Evolutionary conservation across 2,113 vertebrate species (phyloP).

Genomic region (Poecile atricapillus): DNA sequence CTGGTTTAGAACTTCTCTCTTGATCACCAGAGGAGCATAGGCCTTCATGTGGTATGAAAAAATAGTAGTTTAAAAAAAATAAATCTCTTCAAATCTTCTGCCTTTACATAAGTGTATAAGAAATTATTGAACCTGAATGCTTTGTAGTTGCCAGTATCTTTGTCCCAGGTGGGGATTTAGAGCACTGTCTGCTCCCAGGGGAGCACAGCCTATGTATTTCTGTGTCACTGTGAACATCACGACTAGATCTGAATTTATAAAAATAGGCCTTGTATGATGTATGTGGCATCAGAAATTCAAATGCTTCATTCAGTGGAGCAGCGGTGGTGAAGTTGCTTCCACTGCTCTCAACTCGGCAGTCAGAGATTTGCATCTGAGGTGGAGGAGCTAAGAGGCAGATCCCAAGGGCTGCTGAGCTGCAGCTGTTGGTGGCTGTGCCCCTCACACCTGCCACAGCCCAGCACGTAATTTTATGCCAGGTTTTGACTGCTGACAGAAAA

Average conservation of each 20-base stretch:
- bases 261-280: background rate
- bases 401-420: background rate
- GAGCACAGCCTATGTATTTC: background rate
- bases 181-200: accelerated
- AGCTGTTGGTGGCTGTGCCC: accelerated
- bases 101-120: background rate
- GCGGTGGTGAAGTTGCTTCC: background rate
- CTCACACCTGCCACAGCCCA: background rate
- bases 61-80: background rate
- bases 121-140: background rate
- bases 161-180: background rate
- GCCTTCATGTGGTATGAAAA: background rate
- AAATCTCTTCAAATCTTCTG: background rate
- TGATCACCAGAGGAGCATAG: background rate
- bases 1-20: background rate
- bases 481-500: background rate
- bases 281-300: background rate
- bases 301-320: background rate
- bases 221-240: accelerated
- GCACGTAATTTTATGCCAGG: background rate
- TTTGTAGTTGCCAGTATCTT: background rate
- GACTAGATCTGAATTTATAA: accelerated
- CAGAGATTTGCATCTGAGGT: background rate
- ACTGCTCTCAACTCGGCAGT: background rate
- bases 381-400: background rate